Evolutionary conservation across 1,140 invertebrate species (phyloP).

Genomic region (Sinella curviseta): DNA sequence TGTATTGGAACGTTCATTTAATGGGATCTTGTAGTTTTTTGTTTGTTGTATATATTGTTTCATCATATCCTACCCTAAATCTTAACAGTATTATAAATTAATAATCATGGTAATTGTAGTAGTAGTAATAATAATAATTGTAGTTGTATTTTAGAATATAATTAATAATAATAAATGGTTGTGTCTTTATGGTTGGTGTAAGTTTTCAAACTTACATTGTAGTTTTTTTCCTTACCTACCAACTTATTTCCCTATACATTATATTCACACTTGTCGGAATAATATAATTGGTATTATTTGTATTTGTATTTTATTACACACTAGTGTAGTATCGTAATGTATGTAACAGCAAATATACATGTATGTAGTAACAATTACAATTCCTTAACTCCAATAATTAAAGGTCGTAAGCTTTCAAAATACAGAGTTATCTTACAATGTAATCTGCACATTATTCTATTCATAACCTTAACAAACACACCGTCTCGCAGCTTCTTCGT

Average conservation of each 20-base stretch:
- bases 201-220: background rate
- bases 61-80: background rate
- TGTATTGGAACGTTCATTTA: background rate
- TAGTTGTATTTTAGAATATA: background rate
- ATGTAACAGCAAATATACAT: background rate
- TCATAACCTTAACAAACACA: too few relatives aligned
- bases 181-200: constrained; percentile 24
- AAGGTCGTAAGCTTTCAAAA: constrained; percentile 20
- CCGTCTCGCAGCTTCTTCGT: too few relatives aligned
- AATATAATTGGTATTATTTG: too few relatives aligned
- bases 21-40: background rate
- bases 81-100: background rate
- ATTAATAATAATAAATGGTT: constrained; percentile 17
- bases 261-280: background rate
- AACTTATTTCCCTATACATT: background rate
- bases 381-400: too few relatives aligned
- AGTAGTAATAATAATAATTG: background rate
- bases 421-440: constrained; percentile 4
- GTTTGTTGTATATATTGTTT: background rate
- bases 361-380: too few relatives aligned
- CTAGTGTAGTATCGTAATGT: too few relatives aligned
- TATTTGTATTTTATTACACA: too few relatives aligned
- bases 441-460: constrained; percentile 6
- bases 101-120: background rate
- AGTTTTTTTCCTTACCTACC: too few relatives aligned